These are phyloP conservation scores for Vicugna pacos DNA, from an alignment of 2,113 vertebrate species.

Conservation along the genomic window DNA sequence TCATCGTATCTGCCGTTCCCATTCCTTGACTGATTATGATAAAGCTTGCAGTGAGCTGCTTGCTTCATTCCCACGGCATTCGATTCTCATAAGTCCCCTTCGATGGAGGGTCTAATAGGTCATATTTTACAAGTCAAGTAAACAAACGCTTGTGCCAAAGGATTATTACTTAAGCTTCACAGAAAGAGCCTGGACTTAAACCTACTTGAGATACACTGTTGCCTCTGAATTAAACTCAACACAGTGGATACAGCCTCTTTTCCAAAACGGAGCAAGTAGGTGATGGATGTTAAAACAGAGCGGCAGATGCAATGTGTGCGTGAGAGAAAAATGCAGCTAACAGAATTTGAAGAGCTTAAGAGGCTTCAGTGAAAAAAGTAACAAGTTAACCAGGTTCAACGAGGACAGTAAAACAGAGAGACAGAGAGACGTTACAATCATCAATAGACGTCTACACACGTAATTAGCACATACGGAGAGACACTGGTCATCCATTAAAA, in stretches of 20 bases:
- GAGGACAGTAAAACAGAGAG: background rate
- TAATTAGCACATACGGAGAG: background rate
- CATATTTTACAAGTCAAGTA: background rate
- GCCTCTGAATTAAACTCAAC: background rate
- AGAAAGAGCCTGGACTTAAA: background rate
- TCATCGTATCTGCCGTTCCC: background rate
- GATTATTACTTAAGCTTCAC: background rate
- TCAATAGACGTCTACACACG: too few species aligned
- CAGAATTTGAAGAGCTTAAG: background rate
- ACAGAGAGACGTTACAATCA: background rate
- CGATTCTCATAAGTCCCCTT: background rate
- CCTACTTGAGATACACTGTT: background rate
- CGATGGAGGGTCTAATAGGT: background rate
- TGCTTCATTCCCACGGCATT: too few species aligned
- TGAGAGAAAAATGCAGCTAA: background rate
- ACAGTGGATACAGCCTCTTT: background rate
- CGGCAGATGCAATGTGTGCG: fast-evolving
- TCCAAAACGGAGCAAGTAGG: background rate
- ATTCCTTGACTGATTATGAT: background rate
- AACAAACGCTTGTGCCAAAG: background rate
- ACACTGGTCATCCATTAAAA: background rate
- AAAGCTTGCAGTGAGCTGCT: background rate
- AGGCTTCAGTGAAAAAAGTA: background rate
- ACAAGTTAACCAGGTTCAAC: background rate
- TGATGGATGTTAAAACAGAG: background rate